Conservation (phyloP, 2,797 vertebrate species). For the Luscinia luscinia region DNA sequence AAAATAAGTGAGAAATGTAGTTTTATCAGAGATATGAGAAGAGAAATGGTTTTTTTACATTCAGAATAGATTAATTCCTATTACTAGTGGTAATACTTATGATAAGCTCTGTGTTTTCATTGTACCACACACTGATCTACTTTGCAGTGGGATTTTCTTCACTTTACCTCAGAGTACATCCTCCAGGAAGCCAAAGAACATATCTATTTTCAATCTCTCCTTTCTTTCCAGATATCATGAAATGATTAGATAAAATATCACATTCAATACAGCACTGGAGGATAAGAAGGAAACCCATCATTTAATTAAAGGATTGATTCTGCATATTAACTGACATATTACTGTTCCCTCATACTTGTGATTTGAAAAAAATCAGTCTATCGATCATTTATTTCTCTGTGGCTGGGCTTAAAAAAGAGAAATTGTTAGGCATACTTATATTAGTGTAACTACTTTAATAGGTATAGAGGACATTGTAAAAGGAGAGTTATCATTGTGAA, state of each 20-base stretch:
- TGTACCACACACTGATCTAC: background rate
- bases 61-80: background rate
- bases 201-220: background rate
- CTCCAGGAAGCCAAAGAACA: background rate
- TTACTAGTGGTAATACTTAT: background rate
- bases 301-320: background rate
- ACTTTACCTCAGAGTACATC: background rate
- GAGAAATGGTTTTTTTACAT: background rate
- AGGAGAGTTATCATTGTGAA: background rate
- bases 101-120: background rate
- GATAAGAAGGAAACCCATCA: background rate
- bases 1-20: background rate
- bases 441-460: background rate
- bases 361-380: constrained; percentile 3
- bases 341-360: background rate
- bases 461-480: background rate
- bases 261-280: background rate
- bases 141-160: background rate
- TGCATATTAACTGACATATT: background rate
- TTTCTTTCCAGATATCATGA: background rate
- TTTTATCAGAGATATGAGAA: background rate
- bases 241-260: background rate
- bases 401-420: background rate
- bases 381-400: background rate
- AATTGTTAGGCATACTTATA: background rate